phyloP scores from a whole-genome alignment of 2,888 invertebrate species.

The Andrena minutula region DNA sequence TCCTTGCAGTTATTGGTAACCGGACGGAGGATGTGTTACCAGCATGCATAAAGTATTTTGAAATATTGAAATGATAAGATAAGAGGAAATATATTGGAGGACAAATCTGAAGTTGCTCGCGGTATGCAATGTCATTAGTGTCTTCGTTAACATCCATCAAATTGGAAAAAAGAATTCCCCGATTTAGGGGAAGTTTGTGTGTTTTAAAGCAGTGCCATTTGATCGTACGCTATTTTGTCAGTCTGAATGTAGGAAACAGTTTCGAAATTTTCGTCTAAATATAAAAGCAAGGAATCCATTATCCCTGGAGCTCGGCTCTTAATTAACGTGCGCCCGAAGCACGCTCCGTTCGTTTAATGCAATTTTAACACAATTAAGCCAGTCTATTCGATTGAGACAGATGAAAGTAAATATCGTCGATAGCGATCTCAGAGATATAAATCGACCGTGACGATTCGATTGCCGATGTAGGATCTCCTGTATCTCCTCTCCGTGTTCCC shows the following conservation, averaged over 20 bases:
- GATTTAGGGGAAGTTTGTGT: background rate
- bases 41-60: background rate
- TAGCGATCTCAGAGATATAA: slow-evolving; percentile 80
- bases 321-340: slow-evolving; percentile 54
- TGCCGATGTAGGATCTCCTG: slow-evolving; percentile 64
- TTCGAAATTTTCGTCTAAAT: slow-evolving; percentile 7
- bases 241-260: background rate
- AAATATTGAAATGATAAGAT: background rate
- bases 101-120: background rate
- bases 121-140: background rate
- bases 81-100: background rate
- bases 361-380: slow-evolving; percentile 74
- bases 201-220: background rate
- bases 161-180: background rate
- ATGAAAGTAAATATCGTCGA: slow-evolving; percentile 77
- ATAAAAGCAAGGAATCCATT: background rate
- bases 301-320: slow-evolving; percentile 27
- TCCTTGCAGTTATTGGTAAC: background rate
- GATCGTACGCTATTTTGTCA: background rate
- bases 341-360: slow-evolving; percentile 46
- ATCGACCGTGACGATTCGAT: slow-evolving; percentile 78
- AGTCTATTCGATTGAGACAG: slow-evolving; percentile 64
- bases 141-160: background rate
- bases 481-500: slow-evolving; percentile 61
- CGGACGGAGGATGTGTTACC: background rate